These are phyloP conservation scores for Atrina japonica DNA, from an alignment of 2,888 invertebrate species.

Conservation along the genomic window DNA sequence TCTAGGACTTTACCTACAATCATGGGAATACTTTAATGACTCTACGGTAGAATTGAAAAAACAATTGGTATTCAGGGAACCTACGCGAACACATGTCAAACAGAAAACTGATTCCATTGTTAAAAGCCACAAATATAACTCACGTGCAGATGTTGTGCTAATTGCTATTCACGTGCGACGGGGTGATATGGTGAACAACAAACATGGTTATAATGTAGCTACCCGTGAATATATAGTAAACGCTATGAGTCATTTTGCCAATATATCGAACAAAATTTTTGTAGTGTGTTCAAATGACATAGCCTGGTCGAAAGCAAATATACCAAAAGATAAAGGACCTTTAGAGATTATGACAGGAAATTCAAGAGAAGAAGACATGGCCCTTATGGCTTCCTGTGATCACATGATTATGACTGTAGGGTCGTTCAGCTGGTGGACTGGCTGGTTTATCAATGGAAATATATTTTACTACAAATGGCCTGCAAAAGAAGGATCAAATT, in stretches of 20 bases:
- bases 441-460: conserved; percentile 56
- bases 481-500: conserved; percentile 41
- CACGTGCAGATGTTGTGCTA: conserved; percentile 3
- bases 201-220: conserved; percentile 18
- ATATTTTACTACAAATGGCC: conserved; percentile 55
- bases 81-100: not conserved
- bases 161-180: conserved; percentile 19
- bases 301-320: conserved; percentile 2
- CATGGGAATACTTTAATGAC: conserved; percentile 25
- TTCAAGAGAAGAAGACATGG: conserved; percentile 52
- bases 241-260: conserved; percentile 6
- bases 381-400: conserved; percentile 62
- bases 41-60: conserved; percentile 6
- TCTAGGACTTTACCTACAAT: conserved; percentile 12
- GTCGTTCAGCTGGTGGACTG: conserved; percentile 65
- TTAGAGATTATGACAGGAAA: conserved; percentile 45
- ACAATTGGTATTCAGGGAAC: conserved; percentile 14
- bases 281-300: conserved; percentile 26
- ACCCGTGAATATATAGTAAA: conserved; percentile 15
- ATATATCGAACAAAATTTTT: conserved; percentile 13
- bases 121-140: conserved; percentile 2
- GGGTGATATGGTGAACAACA: conserved; percentile 25
- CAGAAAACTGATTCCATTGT: not conserved
- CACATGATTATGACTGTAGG: conserved; percentile 65
- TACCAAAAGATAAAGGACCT: conserved; percentile 33